Evolutionary conservation across 2,797 vertebrate species (phyloP), one percentile per base, ranked within the genome.

Genomic region (Schizopygopsis malacanthus): DNA sequence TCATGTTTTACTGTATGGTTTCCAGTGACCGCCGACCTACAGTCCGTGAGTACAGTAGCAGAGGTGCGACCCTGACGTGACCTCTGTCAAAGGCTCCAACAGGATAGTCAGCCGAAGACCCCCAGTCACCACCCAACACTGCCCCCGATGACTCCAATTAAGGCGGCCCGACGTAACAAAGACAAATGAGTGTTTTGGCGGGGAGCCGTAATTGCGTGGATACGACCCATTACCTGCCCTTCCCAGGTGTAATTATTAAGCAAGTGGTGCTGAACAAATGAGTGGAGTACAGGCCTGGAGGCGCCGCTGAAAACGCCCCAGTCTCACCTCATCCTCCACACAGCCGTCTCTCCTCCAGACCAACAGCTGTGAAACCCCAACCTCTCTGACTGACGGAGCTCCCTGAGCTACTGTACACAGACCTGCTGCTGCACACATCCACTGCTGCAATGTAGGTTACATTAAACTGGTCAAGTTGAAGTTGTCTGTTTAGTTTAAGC

Each of bases 211-310:
- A 94, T 93, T 93, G 91, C 65, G 16, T 89, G 86, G 90, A 92
- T 90, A 92, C 90, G 92, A 94, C 84, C 92, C 93, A 94, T 95
- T 95, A 94, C 92, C 93, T 93, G 93, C 92, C 83, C 92, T 91
- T 93, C 94, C 93, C 93, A 94, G 94, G 93, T 94, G 92, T 94
- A 91, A 93, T 94, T 93, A 94, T 95, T 91, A 94, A 94, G 90
- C 92, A 93, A 93, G 92, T 92, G 93, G 92, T 91, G 89, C 92
- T 86, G 92, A 95, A 94, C 94, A 95, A 94, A 95, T 92, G 93
- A 93, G 92, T 89, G 25, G 90, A 93, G 93, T 92, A 91, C 91
- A 91, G 91, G 91, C 93, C 91, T 90, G 85, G 82, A 90, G 90
- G 91, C 87, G 77, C 85, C 39, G 84, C 67, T 59, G 85, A 91